These are phyloP conservation scores for Paedocypris micromegethes DNA, from an alignment of 2,797 vertebrate genomes.

Conservation along the genomic window DNA sequence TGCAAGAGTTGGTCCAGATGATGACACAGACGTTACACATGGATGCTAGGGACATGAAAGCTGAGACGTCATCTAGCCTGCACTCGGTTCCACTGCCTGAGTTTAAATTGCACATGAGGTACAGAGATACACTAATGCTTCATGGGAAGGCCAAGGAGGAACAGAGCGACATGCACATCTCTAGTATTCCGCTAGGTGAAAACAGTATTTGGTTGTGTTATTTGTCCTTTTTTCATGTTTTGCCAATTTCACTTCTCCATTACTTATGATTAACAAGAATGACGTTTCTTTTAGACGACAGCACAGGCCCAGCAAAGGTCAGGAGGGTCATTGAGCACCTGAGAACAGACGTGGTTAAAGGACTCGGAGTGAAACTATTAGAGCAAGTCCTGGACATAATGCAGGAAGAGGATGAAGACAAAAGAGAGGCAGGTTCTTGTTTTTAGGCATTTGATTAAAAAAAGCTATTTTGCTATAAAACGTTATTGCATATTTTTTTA, in stretches of 20 bases:
- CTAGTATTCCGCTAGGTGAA: constrained; percentile 73
- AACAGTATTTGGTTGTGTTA: background rate
- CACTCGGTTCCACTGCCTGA: constrained; percentile 64
- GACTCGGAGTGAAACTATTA: constrained; percentile 85
- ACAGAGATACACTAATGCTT: constrained; percentile 87
- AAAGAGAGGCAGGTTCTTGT: constrained; percentile 75
- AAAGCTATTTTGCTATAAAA: background rate
- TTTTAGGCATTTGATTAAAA: background rate
- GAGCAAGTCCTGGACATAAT: constrained; percentile 83
- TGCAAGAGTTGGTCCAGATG: constrained; percentile 86
- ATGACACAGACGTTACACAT: constrained; percentile 90
- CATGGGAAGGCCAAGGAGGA: constrained; percentile 80
- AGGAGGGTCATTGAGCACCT: constrained; percentile 83
- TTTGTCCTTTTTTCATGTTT: background rate
- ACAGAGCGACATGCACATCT: constrained; percentile 67
- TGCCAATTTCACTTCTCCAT: too few relatives aligned
- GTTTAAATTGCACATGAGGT: constrained; percentile 83
- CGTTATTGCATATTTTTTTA: constrained; percentile 54
- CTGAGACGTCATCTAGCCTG: constrained; percentile 47
- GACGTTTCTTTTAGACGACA: constrained; percentile 57
- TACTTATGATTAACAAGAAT: too few relatives aligned
- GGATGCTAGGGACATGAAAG: constrained; percentile 69
- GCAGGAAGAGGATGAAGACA: constrained; percentile 83
- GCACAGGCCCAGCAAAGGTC: constrained; percentile 81
- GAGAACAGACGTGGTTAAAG: constrained; percentile 85